phyloP scores from a whole-genome alignment of 1,140 invertebrate genomes.

The Drosophila kanapiae region DNA sequence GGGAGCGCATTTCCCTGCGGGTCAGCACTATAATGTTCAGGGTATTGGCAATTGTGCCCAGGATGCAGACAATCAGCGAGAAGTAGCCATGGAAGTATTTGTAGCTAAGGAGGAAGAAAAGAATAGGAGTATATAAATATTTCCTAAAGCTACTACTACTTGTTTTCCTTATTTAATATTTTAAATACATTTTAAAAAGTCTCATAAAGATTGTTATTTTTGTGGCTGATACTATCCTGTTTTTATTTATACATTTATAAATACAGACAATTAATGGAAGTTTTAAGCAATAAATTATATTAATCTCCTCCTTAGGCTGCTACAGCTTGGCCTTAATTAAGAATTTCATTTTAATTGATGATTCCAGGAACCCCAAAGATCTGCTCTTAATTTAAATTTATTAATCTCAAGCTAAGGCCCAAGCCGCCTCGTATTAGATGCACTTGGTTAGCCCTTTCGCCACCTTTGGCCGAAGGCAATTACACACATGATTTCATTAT shows the following conservation, averaged over 20 bases:
- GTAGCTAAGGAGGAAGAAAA: constrained; percentile 50
- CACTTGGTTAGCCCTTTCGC: constrained; percentile 22
- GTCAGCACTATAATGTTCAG: constrained; percentile 98
- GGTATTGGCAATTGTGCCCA: constrained; percentile 96
- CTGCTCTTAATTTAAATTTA: neutral
- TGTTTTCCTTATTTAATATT: too few species aligned
- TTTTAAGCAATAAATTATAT: neutral
- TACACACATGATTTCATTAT: constrained; percentile 69
- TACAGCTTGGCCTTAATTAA: too few species aligned
- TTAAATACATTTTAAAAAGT: too few species aligned
- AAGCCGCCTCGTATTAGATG: constrained; percentile 10
- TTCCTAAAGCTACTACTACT: too few species aligned
- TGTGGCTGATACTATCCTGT: neutral
- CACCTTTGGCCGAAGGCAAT: constrained; percentile 47
- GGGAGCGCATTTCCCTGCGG: constrained; percentile 93
- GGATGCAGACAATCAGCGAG: constrained; percentile 90
- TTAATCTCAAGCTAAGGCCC: neutral
- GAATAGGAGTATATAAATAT: neutral
- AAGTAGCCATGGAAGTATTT: constrained; percentile 82
- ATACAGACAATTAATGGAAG: neutral
- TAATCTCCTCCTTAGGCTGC: neutral
- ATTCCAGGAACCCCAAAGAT: neutral
- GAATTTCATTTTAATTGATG: too few species aligned
- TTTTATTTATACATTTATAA: neutral
- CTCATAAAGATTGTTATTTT: neutral